A percentile compares a stretch with the other conserved stretches of the same genome.
phyloP scores from a whole-genome alignment of 2,113 vertebrate species.

The Oreocharis arfaki region DNA sequence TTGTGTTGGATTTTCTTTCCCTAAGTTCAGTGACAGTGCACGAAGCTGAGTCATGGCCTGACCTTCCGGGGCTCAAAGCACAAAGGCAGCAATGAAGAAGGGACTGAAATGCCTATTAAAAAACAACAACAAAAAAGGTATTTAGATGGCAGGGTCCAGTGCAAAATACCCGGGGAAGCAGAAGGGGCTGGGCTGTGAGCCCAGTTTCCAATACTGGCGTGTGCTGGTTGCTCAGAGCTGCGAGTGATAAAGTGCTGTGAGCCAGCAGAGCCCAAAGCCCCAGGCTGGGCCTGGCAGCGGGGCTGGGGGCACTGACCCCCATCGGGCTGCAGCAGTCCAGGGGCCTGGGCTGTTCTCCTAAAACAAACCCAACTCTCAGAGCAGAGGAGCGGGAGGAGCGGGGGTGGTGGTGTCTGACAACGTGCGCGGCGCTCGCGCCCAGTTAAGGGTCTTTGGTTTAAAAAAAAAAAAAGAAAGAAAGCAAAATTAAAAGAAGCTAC shows the following conservation, averaged over 20 bases:
- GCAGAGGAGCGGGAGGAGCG: accelerated
- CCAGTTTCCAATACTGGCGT: background rate
- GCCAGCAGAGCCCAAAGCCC: background rate
- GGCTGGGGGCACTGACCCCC: background rate
- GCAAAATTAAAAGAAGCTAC: background rate
- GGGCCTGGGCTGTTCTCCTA: background rate
- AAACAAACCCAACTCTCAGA: background rate
- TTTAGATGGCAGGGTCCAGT: conserved; percentile 48
- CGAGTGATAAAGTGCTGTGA: conserved; percentile 56
- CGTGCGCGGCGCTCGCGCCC: accelerated
- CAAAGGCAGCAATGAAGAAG: conserved; percentile 32
- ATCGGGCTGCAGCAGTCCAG: background rate
- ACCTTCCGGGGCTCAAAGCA: conserved; percentile 10
- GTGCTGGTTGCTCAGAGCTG: conserved; percentile 36
- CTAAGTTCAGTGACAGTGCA: background rate
- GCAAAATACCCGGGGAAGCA: conserved; percentile 48
- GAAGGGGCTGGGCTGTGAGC: background rate
- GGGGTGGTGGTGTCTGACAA: background rate
- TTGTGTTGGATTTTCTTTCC: background rate
- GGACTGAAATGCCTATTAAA: conserved; percentile 34
- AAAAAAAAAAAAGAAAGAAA: background rate
- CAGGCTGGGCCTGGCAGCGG: background rate
- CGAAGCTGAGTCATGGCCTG: background rate
- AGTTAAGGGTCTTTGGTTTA: conserved; percentile 29
- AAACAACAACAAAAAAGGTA: background rate